Percentiles rank a stretch among this genome's conserved stretches.
Evolutionary conservation across 2,113 vertebrate genomes (phyloP).

Genomic region (Cygnus buccinator): DNA sequence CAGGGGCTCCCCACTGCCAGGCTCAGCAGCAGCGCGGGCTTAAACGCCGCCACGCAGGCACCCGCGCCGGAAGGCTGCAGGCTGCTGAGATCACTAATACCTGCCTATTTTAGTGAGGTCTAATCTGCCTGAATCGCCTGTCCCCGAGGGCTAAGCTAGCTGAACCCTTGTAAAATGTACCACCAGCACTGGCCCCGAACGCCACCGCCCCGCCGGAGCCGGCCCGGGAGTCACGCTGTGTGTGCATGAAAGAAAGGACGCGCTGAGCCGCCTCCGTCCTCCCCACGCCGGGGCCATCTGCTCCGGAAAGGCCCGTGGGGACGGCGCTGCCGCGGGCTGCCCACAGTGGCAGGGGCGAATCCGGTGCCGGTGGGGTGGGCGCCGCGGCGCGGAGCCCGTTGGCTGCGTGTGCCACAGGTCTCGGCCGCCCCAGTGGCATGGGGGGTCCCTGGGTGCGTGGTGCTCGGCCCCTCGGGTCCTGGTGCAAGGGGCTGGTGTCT

Average conservation of each 20-base stretch:
- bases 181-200: background rate
- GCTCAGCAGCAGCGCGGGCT: background rate
- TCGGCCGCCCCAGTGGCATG: background rate
- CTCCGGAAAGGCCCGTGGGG: conserved; percentile 8
- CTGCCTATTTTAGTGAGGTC: conserved; percentile 68
- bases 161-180: conserved; percentile 51
- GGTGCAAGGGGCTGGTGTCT: background rate
- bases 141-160: conserved; percentile 62
- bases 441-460: no score
- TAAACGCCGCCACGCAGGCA: background rate
- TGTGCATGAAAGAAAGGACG: conserved; percentile 33
- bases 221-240: background rate
- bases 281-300: conserved; percentile 51
- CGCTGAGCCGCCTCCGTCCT: conserved; percentile 4
- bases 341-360: rapidly evolving
- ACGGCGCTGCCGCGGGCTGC: background rate
- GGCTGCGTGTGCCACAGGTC: background rate
- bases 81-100: conserved; percentile 68
- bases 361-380: background rate
- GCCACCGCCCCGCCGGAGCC: background rate
- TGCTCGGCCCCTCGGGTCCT: rapidly evolving
- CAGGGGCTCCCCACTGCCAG: background rate
- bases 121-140: conserved; percentile 71
- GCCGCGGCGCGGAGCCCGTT: rapidly evolving
- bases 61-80: conserved; percentile 15